These are phyloP conservation scores for Oryzias woworae DNA, from an alignment of 2,113 vertebrate species.

Conservation along the genomic window DNA sequence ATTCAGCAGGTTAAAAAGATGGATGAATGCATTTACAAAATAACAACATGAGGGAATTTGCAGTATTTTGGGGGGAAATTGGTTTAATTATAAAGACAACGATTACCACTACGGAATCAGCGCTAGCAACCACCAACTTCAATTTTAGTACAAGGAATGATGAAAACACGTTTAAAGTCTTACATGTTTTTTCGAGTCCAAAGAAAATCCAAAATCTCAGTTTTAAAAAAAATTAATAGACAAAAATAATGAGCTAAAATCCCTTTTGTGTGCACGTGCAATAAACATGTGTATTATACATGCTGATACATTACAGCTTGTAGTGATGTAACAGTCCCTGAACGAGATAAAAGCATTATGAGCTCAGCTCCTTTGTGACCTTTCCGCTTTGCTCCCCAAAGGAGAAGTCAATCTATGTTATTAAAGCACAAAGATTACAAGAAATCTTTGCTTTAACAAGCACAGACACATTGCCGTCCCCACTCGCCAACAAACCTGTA, in stretches of 20 bases:
- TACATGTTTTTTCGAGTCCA: no score
- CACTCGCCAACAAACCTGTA: conserved; percentile 23
- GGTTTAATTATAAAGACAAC: no score
- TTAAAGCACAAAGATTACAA: conserved; percentile 46
- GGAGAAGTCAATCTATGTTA: conserved; percentile 42
- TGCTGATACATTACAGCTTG: conserved; percentile 16
- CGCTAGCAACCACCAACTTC: no score
- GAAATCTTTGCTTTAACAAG: conserved; percentile 27
- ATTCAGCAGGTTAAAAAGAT: no score
- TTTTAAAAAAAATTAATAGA: background rate
- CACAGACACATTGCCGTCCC: conserved; percentile 4
- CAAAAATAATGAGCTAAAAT: background rate
- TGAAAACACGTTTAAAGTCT: no score
- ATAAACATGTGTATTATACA: conserved; percentile 4
- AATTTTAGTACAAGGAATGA: no score
- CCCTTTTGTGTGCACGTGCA: background rate
- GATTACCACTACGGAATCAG: no score
- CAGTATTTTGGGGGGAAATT: no score
- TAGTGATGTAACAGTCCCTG: conserved; percentile 52
- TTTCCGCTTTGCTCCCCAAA: conserved; percentile 30
- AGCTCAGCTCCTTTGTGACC: conserved; percentile 38
- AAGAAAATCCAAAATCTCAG: no score
- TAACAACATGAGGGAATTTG: no score
- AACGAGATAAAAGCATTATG: conserved; percentile 25
- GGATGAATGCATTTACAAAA: no score